phyloP scores from a whole-genome alignment of 64 coral and sea anemone genomes.

The Pocillopora damicornis region DNA sequence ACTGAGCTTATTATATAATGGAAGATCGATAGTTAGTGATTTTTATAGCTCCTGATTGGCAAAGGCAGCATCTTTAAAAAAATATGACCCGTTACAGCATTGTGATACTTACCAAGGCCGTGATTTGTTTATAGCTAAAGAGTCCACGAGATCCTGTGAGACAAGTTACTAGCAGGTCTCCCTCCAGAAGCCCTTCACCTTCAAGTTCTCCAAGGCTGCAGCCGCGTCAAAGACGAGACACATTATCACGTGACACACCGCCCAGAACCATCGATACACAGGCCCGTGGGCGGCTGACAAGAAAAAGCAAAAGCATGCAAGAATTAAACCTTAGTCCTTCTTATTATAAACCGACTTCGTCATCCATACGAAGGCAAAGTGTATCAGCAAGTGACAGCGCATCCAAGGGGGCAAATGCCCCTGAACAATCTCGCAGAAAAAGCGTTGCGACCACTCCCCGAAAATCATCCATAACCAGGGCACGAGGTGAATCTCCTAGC shows the following conservation, averaged over 20 bases:
- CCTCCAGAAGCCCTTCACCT: constrained; percentile 16
- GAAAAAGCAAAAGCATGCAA: constrained; percentile 58
- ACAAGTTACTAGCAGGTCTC: neutral
- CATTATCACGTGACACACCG: constrained; percentile 37
- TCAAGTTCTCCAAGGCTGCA: neutral
- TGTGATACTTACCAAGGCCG: too few relatives aligned
- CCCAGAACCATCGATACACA: constrained; percentile 60
- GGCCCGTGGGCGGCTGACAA: constrained; percentile 2
- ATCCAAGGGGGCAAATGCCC: neutral
- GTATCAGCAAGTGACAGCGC: neutral
- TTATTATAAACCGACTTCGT: constrained; percentile 16
- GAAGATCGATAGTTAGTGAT: too few relatives aligned
- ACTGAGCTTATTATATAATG: too few relatives aligned
- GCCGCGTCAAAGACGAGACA: constrained; percentile 6
- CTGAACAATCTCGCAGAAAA: constrained; percentile 3
- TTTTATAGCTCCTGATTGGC: too few relatives aligned
- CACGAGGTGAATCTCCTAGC: constrained; percentile 1
- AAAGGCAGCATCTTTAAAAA: too few relatives aligned
- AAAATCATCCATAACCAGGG: constrained; percentile 5
- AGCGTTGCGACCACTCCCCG: neutral
- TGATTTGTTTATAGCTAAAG: constrained; percentile 15
- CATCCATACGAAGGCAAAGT: constrained; percentile 12
- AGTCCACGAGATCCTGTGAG: constrained; percentile 3
- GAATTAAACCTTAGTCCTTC: constrained; percentile 19
- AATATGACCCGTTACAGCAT: too few relatives aligned